phyloP scores from a whole-genome alignment of 2,797 vertebrate species.

The Sebastiscus albofasciatus region DNA sequence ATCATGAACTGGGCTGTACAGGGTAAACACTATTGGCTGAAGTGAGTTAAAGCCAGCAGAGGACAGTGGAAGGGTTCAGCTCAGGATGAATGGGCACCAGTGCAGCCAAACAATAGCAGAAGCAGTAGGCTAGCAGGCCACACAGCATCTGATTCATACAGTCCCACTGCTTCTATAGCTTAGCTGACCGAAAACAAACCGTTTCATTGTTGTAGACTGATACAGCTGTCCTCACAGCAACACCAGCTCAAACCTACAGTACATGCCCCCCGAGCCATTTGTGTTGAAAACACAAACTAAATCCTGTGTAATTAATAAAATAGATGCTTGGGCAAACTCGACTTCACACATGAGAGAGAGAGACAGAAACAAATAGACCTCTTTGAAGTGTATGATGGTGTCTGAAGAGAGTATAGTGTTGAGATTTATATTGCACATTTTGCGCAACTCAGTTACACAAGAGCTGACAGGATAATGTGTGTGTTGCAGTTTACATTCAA shows the following conservation, averaged over 20 bases:
- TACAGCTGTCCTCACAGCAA: slow-evolving; percentile 26
- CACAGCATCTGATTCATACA: slow-evolving; percentile 69
- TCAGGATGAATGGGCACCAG: slow-evolving; percentile 57
- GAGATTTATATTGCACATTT: neutral
- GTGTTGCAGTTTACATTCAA: neutral
- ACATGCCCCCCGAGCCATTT: neutral
- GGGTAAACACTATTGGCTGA: slow-evolving; percentile 4
- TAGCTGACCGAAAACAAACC: slow-evolving; percentile 50
- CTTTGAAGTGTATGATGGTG: rapidly evolving
- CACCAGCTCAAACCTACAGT: slow-evolving; percentile 2
- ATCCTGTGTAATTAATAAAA: neutral
- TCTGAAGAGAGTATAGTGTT: neutral
- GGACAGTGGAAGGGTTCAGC: slow-evolving; percentile 50
- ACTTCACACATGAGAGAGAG: neutral
- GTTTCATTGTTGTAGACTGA: slow-evolving; percentile 48
- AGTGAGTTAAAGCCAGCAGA: slow-evolving; percentile 28
- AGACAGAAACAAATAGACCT: neutral
- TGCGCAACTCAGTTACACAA: neutral
- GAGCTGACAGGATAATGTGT: neutral
- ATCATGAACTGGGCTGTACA: slow-evolving; percentile 45
- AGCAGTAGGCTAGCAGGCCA: slow-evolving; percentile 47
- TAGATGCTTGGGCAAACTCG: neutral
- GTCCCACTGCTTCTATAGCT: slow-evolving; percentile 59
- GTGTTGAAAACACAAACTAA: neutral
- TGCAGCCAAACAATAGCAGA: slow-evolving; percentile 56